These are phyloP conservation scores for Drosophila miranda DNA, from an alignment of 1,140 invertebrate genomes.

Conservation along the genomic window DNA sequence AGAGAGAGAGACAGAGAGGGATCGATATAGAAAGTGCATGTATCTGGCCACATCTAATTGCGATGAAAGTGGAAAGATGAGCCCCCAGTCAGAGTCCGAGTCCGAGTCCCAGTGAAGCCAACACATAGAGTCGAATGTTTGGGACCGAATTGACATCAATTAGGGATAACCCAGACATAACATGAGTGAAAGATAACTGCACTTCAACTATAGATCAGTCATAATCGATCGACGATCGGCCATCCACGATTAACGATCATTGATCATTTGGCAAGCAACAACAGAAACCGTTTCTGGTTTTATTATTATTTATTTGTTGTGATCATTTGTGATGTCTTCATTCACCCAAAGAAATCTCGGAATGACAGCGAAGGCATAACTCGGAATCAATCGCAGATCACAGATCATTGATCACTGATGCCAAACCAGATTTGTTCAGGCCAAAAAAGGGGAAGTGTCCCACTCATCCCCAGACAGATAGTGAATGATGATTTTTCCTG, in stretches of 20 bases:
- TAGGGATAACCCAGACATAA: slow-evolving; percentile 42
- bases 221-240: neutral
- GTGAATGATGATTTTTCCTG: slow-evolving; percentile 13
- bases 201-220: slow-evolving; percentile 11
- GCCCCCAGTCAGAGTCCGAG: no score
- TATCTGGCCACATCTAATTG: slow-evolving; percentile 34
- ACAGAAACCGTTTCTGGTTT: slow-evolving; percentile 17
- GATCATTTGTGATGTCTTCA: neutral
- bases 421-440: slow-evolving; percentile 7
- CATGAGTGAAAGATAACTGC: slow-evolving; percentile 37
- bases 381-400: slow-evolving; percentile 17
- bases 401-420: slow-evolving; percentile 8
- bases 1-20: slow-evolving; percentile 1
- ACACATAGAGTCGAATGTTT: no score
- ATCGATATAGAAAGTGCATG: slow-evolving; percentile 23
- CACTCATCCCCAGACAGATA: slow-evolving; percentile 12
- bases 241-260: slow-evolving; percentile 7
- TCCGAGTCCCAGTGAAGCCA: no score
- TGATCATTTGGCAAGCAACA: slow-evolving; percentile 13
- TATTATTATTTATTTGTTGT: neutral
- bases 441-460: neutral
- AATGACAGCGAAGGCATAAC: slow-evolving; percentile 4
- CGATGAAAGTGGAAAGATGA: slow-evolving; percentile 15
- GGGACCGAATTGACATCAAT: slow-evolving; percentile 12
- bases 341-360: slow-evolving; percentile 28